phyloP scores from a whole-genome alignment of 1,140 invertebrate genomes.

The Augochlora pura region DNA sequence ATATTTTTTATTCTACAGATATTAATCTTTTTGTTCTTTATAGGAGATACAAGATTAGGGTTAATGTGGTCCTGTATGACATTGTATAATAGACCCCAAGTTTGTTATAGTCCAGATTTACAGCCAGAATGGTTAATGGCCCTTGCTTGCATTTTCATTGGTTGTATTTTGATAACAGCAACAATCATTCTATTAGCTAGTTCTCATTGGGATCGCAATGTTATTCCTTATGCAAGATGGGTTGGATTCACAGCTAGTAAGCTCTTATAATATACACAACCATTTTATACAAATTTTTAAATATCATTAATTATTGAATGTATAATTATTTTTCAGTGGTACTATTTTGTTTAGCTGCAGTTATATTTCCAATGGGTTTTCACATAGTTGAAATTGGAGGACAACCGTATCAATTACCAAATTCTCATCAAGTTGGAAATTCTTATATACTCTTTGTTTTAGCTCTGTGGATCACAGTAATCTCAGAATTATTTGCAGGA shows the following conservation, averaged over 20 bases:
- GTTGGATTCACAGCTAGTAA: constrained; percentile 97
- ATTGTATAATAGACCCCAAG: constrained; percentile 91
- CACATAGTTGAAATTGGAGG: constrained; percentile 97
- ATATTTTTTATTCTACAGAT: neutral
- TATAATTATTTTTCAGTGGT: constrained; percentile 86
- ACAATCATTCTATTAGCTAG: constrained; percentile 93
- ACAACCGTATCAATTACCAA: constrained; percentile 96
- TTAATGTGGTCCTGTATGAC: constrained; percentile 97
- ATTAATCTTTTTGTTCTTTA: constrained; percentile 58
- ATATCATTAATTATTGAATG: constrained; percentile 14
- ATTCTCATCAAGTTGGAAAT: constrained; percentile 96
- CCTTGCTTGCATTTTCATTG: constrained; percentile 94
- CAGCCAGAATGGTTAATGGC: constrained; percentile 95
- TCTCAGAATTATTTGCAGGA: constrained; percentile 97
- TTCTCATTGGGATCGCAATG: constrained; percentile 94
- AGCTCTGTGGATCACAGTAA: constrained; percentile 96
- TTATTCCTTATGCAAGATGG: constrained; percentile 95
- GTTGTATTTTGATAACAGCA: constrained; percentile 95
- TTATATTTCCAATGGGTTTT: constrained; percentile 98
- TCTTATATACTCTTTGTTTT: constrained; percentile 97
- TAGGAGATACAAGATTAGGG: constrained; percentile 92
- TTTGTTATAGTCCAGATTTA: constrained; percentile 92
- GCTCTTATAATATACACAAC: constrained; percentile 73
- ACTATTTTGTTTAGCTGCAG: constrained; percentile 95
- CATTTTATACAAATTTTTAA: neutral